Conservation (phyloP, 2,888 invertebrate genomes). For the Chelonus formosanus region DNA sequence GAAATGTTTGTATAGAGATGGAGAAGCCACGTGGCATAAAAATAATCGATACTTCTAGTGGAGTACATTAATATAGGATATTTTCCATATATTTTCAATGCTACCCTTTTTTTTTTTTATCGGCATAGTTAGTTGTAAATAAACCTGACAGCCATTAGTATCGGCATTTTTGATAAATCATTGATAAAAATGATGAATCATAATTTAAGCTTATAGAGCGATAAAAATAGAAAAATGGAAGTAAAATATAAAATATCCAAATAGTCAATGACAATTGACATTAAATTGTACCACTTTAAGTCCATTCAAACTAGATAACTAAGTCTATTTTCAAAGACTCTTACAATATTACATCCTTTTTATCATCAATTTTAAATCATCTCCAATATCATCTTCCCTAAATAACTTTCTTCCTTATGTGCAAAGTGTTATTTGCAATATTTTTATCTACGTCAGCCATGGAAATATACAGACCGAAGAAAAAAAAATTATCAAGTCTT, state of each 20-base stretch:
- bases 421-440: no score
- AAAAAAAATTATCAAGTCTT: no score
- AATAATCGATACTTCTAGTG: background rate
- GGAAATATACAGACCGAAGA: no score
- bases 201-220: constrained; percentile 15
- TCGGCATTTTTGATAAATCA: constrained; percentile 4
- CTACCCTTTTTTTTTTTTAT: no score
- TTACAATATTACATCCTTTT: background rate
- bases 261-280: constrained; percentile 29
- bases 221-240: constrained; percentile 31
- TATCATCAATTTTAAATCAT: background rate
- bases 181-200: constrained; percentile 17
- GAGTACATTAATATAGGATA: no score
- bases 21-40: constrained; percentile 17
- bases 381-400: no score
- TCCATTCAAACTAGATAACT: constrained; percentile 14
- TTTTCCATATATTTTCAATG: no score
- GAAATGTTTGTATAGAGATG: constrained; percentile 39
- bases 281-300: constrained; percentile 18
- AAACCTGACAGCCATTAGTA: background rate
- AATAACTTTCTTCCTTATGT: no score
- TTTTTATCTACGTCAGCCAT: no score
- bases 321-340: no score
- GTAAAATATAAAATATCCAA: constrained; percentile 14
- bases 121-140: no score